Evolutionary conservation across 1,140 invertebrate genomes (phyloP).

Genomic region (Trachymyrmex cornetzi): DNA sequence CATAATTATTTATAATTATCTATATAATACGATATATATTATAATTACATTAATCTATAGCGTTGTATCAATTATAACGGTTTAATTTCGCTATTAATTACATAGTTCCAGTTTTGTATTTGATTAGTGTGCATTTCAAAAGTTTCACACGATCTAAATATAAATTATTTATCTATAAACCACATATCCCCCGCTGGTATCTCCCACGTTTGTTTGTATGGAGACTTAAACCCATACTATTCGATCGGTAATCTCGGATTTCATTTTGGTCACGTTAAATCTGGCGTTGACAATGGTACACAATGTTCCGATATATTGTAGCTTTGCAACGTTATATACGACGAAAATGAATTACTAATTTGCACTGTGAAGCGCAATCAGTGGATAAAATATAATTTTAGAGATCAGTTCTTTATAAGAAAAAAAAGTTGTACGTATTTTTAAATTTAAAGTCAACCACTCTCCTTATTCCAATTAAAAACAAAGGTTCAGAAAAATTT

Average conservation of each 20-base stretch:
- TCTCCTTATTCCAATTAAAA: neutral
- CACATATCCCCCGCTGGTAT: slow-evolving; percentile 33
- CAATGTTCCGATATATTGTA: slow-evolving; percentile 58
- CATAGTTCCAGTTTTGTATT: slow-evolving; percentile 39
- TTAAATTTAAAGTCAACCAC: neutral
- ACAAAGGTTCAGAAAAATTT: neutral
- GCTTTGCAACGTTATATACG: neutral
- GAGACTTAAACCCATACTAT: slow-evolving; percentile 73
- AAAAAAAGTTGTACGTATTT: neutral
- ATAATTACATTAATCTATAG: slow-evolving; percentile 8
- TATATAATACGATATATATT: neutral
- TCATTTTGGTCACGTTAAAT: slow-evolving; percentile 80
- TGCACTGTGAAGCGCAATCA: neutral
- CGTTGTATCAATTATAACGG: neutral
- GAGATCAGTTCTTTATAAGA: neutral
- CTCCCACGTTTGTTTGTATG: slow-evolving; percentile 60
- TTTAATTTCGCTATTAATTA: slow-evolving; percentile 21
- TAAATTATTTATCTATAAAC: slow-evolving; percentile 36
- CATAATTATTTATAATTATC: slow-evolving; percentile 44
- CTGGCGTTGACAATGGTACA: slow-evolving; percentile 58
- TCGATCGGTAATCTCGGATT: slow-evolving; percentile 79
- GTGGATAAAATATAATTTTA: neutral
- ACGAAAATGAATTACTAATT: slow-evolving; percentile 18
- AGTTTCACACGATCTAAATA: slow-evolving; percentile 68
- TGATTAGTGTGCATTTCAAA: slow-evolving; percentile 65